Base-by-base conservation (phyloP, 2,113 vertebrate genomes). In the Prochilodus magdalenae region DNA sequence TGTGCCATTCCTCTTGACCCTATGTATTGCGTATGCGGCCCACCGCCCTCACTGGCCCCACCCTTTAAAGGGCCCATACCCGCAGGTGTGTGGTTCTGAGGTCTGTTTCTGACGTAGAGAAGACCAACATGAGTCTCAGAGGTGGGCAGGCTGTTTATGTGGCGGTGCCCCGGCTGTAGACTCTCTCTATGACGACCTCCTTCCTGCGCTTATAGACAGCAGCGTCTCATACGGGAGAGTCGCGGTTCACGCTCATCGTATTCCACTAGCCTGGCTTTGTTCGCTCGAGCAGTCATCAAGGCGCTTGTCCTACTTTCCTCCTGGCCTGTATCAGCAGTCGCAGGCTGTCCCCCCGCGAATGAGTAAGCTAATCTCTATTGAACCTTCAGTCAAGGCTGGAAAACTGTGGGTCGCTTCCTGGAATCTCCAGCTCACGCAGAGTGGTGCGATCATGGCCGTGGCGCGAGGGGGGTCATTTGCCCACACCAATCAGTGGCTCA, bases 401-500 rank as follows among this genome's bases (percentile, higher is more conserved):
- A 67, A 69, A 82, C 74, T 67, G 49, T 60, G 33, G 47, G 49
- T 27, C 29, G 51, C 29, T 60, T 13, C 63, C 73, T 65, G 40
- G 63, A 80, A 62, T 79, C 27, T 65, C 44, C 49, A 55, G n/a
- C 66, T 22, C 30, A 16, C 65, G 12, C 18, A 36, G 30, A 22
- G 18, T 8, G 33, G 10, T 1, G 26, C 59, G 80, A 70, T 70
- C 62, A 18, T 57, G 40, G 33, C 70, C 62, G n/a, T 29, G 55
- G 26, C 70, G 77, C 69, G 70, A 33, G 47, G 73, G n/a, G 36
- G 65, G 67, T 69, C 36, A 76, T 59, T 53, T 47, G 55, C 63
- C 27, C 73, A 69, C 73, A 69, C 80, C 65, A 66, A 70, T 76
- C 74, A 75, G 33, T 70, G 57, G 57, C 57, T 60, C 57, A 60